A percentile compares a stretch with the other conserved stretches of the same genome.
These are phyloP conservation scores for Tachypleus tridentatus DNA, from an alignment of 1,140 invertebrate genomes.

Conservation along the genomic window DNA sequence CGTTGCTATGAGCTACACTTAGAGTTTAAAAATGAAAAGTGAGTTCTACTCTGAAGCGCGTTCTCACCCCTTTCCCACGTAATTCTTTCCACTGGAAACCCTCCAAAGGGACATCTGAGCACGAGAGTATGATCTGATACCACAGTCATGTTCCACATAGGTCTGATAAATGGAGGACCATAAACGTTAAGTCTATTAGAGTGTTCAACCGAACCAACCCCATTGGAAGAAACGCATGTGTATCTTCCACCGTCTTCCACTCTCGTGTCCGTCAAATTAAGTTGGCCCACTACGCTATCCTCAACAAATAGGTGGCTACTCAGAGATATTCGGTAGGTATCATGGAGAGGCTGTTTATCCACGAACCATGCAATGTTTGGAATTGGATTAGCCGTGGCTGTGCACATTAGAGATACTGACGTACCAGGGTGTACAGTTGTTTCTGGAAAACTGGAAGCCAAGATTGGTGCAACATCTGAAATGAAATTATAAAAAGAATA, in stretches of 20 bases:
- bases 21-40: too few relatives aligned
- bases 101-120: constrained; percentile 19
- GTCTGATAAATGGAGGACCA: constrained; percentile 17
- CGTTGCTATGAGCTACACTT: too few relatives aligned
- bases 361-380: constrained; percentile 89
- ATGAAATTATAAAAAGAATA: not conserved
- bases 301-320: constrained; percentile 16
- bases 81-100: constrained; percentile 18
- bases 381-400: constrained; percentile 75
- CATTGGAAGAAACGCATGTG: constrained; percentile 32
- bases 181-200: constrained; percentile 30
- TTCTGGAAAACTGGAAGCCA: not conserved
- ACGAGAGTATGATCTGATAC: constrained; percentile 17
- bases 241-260: constrained; percentile 42
- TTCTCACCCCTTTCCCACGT: constrained; percentile 18
- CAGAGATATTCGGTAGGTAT: constrained; percentile 13
- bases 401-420: constrained; percentile 65
- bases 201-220: constrained; percentile 34
- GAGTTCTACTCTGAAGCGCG: too few relatives aligned
- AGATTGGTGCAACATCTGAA: not conserved
- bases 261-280: constrained; percentile 76
- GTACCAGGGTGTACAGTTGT: constrained; percentile 52
- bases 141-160: constrained; percentile 36
- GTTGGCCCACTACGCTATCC: constrained; percentile 66
- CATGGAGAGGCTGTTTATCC: constrained; percentile 43